These are phyloP conservation scores for Catotricha subobsoleta DNA, from an alignment of 2,888 invertebrate species.

Conservation along the genomic window DNA sequence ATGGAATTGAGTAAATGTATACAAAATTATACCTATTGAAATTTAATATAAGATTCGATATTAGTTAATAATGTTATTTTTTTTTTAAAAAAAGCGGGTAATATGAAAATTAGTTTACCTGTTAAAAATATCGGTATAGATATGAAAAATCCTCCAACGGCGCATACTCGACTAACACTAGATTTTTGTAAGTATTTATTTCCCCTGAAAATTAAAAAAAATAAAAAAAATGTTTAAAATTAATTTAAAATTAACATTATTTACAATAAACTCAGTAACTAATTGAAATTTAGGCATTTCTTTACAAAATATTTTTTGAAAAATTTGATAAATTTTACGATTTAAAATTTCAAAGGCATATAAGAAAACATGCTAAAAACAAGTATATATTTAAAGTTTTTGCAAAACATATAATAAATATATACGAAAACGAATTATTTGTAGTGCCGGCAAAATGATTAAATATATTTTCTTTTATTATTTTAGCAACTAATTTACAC, in stretches of 20 bases:
- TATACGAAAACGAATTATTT: too few species aligned
- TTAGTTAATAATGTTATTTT: background rate
- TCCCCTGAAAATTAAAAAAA: constrained; percentile 45
- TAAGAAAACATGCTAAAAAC: too few species aligned
- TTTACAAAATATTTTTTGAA: too few species aligned
- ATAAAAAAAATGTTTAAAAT: constrained; percentile 3
- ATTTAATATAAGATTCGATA: background rate
- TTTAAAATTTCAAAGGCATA: too few species aligned
- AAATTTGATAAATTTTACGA: too few species aligned
- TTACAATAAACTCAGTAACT: background rate
- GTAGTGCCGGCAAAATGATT: too few species aligned
- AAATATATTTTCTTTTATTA: too few species aligned
- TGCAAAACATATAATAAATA: too few species aligned
- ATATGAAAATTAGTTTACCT: constrained; percentile 36
- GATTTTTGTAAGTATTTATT: constrained; percentile 86
- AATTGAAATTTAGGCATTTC: background rate
- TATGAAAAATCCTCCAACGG: constrained; percentile 84
- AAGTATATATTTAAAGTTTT: too few species aligned
- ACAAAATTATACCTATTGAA: constrained; percentile 65
- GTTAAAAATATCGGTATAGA: constrained; percentile 88
- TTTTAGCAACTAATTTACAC: too few species aligned
- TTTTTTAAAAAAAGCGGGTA: background rate
- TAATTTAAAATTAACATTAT: background rate
- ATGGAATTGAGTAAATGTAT: constrained; percentile 82
- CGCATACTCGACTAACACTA: constrained; percentile 74